Evolutionary conservation across 2,888 invertebrate species (phyloP).

Genomic region (Pedicia rivosa): DNA sequence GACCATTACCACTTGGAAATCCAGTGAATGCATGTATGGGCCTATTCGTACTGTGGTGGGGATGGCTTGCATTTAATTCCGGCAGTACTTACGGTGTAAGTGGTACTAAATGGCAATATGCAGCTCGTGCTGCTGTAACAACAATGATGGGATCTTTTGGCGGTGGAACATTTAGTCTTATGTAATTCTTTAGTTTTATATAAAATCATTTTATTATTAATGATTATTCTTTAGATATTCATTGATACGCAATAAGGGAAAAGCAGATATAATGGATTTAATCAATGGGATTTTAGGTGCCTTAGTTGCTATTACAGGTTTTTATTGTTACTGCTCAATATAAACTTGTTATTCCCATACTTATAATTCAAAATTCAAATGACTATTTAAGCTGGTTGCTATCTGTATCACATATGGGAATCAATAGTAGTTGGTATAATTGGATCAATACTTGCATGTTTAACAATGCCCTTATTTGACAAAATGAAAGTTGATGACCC

Average conservation of each 20-base stretch:
- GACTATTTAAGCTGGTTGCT: constrained; percentile 54
- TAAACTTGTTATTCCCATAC: too few relatives aligned
- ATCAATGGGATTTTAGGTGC: constrained; percentile 81
- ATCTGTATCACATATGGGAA: constrained; percentile 75
- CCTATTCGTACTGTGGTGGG: constrained; percentile 91
- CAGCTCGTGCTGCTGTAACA: constrained; percentile 75
- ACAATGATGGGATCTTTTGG: constrained; percentile 86
- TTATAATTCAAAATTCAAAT: background rate
- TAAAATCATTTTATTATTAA: background rate
- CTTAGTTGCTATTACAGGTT: constrained; percentile 61
- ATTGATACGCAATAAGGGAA: constrained; percentile 47
- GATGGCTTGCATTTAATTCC: constrained; percentile 91
- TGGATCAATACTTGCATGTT: constrained; percentile 58
- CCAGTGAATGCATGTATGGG: constrained; percentile 87
- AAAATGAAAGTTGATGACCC: constrained; percentile 62
- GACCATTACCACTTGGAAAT: constrained; percentile 63
- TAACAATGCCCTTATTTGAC: constrained; percentile 60
- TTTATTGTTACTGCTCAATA: constrained; percentile 30
- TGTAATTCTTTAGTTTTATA: constrained; percentile 29
- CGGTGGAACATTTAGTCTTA: constrained; percentile 49
- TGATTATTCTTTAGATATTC: constrained; percentile 35
- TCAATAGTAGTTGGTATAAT: constrained; percentile 64
- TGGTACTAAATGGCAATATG: constrained; percentile 81
- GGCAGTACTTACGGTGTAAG: constrained; percentile 70
- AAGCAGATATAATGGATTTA: constrained; percentile 66